Conservation (phyloP, 1,140 invertebrate species). For the Penaeus chinensis region DNA sequence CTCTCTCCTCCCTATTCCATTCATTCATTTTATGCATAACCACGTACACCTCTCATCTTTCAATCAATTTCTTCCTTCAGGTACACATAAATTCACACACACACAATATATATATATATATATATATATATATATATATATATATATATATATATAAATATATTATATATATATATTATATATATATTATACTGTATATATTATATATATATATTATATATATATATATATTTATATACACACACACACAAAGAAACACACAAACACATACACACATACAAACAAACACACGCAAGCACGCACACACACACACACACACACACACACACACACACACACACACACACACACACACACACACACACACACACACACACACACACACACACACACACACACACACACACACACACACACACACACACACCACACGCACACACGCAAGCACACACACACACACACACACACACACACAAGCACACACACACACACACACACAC, state of each 20-base stretch:
- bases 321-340: no score
- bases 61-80: not conserved
- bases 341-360: no score
- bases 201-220: constrained; percentile 10
- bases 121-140: constrained; percentile 7
- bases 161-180: not conserved
- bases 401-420: not conserved
- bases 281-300: no score
- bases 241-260: not conserved
- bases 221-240: constrained; percentile 15
- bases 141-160: not conserved
- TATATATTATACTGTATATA: constrained; percentile 4
- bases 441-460: not conserved
- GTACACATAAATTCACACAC: not conserved
- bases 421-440: no score
- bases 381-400: not conserved
- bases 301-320: no score
- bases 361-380: no score
- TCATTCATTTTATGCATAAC: not conserved
- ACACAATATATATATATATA: not conserved
- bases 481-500: not conserved
- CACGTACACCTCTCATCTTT: not conserved
- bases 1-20: not conserved
- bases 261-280: no score
- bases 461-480: not conserved